Base-by-base conservation (phyloP, 1,140 invertebrate species). In the Drosophila tropicalis region DNA sequence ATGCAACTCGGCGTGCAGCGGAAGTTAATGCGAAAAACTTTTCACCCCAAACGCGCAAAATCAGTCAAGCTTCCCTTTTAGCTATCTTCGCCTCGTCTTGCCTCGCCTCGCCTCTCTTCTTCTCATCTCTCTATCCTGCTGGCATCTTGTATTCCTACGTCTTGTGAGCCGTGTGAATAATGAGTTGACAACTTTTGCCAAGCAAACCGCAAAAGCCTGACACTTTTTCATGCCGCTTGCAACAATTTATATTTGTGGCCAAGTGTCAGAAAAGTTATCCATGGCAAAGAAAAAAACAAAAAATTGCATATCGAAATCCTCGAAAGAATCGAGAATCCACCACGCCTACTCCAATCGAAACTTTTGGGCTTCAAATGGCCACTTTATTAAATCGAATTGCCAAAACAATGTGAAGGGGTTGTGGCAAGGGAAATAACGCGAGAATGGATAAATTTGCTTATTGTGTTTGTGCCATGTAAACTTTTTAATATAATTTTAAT, bases 11-110 rank as follows among this genome's bases (percentile, higher is more conserved):
- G 84, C 81, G 72, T 81, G 85, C 84, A 84, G 77, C 84, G 84
- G 83, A 89, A 89, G 84, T 89, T 89, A 89, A 89, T 89, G 84
- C 85, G 84, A 89, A 89, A 89, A 89, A 89, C 80, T 89, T 89
- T 89, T 72, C 67, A 80, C 72, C 83, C 65, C 75, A 66, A 81
- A 81, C 71, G 58, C 67, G 69, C 82, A 89, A 85, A 89, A 89
- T 87, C 84, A 87, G 80, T 84, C 84, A 87, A 79, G 62, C 76
- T 75, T 76, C 78, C 68, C 22, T 22, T 34, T 34, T 39, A 36
- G 62, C 13, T 22, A 29, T 22, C 29, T 29, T 6, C 29, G 5
- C 1, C 25, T 34, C 32, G 1, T 4, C n/a, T 7, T 34, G 34
- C 41, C 51, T 17, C 41, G 32, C 41, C 63, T 5, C 25, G 34